A percentile compares a stretch with the other conserved stretches of the same genome.
Conservation (phyloP, 2,888 invertebrate genomes). For the Dasypolia templi region DNA sequence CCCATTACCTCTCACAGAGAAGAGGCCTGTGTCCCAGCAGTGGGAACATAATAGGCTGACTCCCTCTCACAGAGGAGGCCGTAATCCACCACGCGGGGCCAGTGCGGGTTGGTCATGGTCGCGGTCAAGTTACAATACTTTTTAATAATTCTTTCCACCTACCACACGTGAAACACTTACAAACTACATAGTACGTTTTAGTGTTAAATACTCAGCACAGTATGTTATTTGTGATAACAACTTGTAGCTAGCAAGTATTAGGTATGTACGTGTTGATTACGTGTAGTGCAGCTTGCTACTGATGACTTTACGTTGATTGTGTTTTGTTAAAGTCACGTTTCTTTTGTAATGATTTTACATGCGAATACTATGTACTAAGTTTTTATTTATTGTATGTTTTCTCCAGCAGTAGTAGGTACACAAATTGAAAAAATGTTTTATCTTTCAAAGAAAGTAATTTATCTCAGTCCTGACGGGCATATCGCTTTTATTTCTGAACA, state of each 20-base stretch:
- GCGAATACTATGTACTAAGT: not conserved
- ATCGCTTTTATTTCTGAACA: no score
- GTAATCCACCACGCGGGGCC: no score
- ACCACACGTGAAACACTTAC: constrained; percentile 7
- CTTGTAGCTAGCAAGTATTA: constrained; percentile 6
- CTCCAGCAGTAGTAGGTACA: not conserved
- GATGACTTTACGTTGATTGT: constrained; percentile 24
- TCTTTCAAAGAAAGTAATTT: not conserved
- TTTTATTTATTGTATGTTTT: not conserved
- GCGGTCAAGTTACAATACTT: no score
- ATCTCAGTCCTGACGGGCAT: no score
- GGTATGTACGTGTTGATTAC: constrained; percentile 28
- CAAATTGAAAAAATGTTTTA: not conserved
- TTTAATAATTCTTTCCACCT: not conserved
- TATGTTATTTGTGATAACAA: constrained; percentile 34
- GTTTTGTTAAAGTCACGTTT: constrained; percentile 14
- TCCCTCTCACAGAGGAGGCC: no score
- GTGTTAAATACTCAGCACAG: constrained; percentile 7
- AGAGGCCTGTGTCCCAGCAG: no score
- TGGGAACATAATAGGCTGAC: no score
- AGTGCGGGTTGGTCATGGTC: no score
- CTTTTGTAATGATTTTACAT: constrained; percentile 2
- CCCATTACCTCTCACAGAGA: no score
- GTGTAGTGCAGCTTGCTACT: constrained; percentile 19
- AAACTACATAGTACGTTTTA: constrained; percentile 27